Conservation (phyloP, 2,888 invertebrate species). For the Chrysotoxum bicinctum region DNA sequence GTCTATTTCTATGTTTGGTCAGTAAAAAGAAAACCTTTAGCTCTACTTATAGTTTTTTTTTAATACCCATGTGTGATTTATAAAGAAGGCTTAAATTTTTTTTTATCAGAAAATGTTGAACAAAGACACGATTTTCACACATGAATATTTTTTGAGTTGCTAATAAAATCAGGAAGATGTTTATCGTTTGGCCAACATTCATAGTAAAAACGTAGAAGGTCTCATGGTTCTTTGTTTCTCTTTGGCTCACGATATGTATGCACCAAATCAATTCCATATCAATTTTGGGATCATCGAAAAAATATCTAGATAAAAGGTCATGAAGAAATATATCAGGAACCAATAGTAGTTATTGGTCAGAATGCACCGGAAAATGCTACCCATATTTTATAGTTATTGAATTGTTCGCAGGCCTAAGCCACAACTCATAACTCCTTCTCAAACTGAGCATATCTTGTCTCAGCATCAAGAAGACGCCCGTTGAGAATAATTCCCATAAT, state of each 20-base stretch:
- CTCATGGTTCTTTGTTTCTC: neutral
- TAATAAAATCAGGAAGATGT: neutral
- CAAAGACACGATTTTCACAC: neutral
- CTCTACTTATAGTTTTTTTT: conserved; percentile 32
- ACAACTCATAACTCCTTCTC: too few species aligned
- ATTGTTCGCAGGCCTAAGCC: too few species aligned
- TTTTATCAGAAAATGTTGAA: neutral
- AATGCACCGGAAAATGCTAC: neutral
- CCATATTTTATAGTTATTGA: neutral
- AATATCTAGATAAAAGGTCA: conserved; percentile 58
- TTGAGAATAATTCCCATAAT: too few species aligned
- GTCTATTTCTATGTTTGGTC: conserved; percentile 8
- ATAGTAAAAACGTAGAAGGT: neutral
- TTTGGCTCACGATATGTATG: neutral
- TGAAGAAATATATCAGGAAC: conserved; percentile 68
- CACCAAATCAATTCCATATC: neutral
- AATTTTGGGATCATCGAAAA: neutral
- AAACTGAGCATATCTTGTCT: conserved; percentile 21
- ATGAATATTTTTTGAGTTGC: conserved; percentile 11
- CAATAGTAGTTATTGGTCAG: conserved; percentile 51
- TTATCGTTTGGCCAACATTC: conserved; percentile 3
- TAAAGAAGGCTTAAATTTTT: conserved; percentile 20
- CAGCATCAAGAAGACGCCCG: too few species aligned
- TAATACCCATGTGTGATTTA: conserved; percentile 40
- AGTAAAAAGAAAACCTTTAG: conserved; percentile 27